These are phyloP conservation scores for Capitulum mitella DNA, from an alignment of 2,888 invertebrate genomes.

Conservation along the genomic window DNA sequence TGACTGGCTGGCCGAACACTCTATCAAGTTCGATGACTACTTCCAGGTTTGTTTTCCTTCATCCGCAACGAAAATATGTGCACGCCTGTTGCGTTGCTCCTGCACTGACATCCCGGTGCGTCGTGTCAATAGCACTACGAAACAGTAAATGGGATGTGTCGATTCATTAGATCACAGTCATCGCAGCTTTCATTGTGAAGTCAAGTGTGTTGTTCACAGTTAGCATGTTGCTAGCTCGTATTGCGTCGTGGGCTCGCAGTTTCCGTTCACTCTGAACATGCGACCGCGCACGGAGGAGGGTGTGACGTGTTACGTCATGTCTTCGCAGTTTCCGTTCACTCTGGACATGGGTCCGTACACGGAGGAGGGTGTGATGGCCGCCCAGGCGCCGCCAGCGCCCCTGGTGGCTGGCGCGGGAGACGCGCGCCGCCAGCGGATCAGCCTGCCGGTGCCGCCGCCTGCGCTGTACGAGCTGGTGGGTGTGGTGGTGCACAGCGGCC, in stretches of 20 bases:
- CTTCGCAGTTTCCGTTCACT: slow-evolving; percentile 48
- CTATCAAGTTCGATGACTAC: slow-evolving; percentile 50
- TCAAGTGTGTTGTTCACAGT: no score
- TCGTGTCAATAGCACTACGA: no score
- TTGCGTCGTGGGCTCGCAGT: no score
- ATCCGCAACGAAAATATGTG: no score
- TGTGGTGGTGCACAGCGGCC: slow-evolving; percentile 50
- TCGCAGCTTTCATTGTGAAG: no score
- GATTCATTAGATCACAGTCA: no score
- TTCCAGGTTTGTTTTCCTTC: slow-evolving; percentile 44
- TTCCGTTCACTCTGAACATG: slow-evolving; percentile 49
- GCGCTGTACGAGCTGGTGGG: slow-evolving; percentile 48
- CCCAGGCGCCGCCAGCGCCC: slow-evolving; percentile 20
- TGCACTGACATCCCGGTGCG: no score
- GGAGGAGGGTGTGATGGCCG: slow-evolving; percentile 42
- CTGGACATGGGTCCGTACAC: slow-evolving; percentile 50
- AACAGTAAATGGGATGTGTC: no score
- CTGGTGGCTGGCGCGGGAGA: not conserved
- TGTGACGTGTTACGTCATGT: no score
- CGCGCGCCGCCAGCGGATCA: not conserved
- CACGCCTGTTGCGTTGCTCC: no score
- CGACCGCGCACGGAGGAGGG: slow-evolving; percentile 49
- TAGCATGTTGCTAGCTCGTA: no score
- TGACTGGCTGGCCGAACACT: slow-evolving; percentile 48
- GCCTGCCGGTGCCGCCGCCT: not conserved